Evolutionary conservation across 1,140 invertebrate species (phyloP), one percentile per base, ranked within the genome.

Genomic region (Lordiphosa clarofinis): DNA sequence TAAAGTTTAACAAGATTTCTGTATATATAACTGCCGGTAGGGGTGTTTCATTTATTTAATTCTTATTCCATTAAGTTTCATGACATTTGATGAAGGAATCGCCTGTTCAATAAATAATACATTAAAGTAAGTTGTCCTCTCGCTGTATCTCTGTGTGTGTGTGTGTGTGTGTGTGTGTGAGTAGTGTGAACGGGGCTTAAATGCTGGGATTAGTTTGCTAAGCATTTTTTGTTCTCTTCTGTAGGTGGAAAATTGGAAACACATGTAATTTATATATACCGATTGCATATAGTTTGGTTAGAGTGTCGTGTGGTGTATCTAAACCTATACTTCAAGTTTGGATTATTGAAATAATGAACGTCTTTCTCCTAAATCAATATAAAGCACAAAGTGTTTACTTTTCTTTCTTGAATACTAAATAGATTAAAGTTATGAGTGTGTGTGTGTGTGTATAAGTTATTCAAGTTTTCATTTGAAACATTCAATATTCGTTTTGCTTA

Each of bases 401-500:
- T 75, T 74, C 53, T 67, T 57, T 65, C 56, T 52, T 59, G 65
- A 59, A 56, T 73, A 70, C 53, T 59, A 69, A 56, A 56, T 56
- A 39, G 13, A 28, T 43, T 55, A 15, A 43, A 38, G 33, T 37
- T 61, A 48, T 42, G 47, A 47, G 7, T 8, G 28, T 49, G 42
- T 7, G 19, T 44, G 31, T 49, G 37, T 48, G 33, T 36, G 9
- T 46, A 19, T 54, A 53, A 5, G 31, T 59, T 47, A 35, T 31
- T 35, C n/a, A 19, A 40, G 35, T 31, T 35, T 47, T 46, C 55
- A 7, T 37, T 68, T 46, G 9, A 59, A 4, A 40, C 38, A 24
- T 55, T 37, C 33, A 48, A 11, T 49, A 38, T 44, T 48, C 21
- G 62, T 56, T 46, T 47, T 46, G 38, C 90, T 93, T 92, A 96